Evolutionary conservation across 2,797 vertebrate species (phyloP).

Genomic region (Fistularia commersonii): DNA sequence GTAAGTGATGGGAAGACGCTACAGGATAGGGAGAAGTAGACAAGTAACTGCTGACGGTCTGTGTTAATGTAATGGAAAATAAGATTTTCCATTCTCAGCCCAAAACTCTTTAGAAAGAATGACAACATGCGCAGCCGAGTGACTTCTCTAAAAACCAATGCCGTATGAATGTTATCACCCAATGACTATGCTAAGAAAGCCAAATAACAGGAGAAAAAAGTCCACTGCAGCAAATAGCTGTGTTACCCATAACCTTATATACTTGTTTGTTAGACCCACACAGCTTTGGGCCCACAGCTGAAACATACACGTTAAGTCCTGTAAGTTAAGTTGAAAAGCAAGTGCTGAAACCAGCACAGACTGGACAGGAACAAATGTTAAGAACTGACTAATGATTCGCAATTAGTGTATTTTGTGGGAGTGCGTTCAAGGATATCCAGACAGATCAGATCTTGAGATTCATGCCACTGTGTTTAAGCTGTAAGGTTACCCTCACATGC

Average conservation of each 20-base stretch:
- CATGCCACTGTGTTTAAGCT: too few relatives aligned
- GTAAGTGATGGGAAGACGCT: conserved; percentile 26
- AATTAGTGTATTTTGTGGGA: conserved; percentile 3
- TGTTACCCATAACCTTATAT: too few relatives aligned
- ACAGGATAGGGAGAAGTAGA: background rate
- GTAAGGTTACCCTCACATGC: too few relatives aligned
- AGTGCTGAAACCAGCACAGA: conserved; percentile 30
- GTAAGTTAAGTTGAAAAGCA: conserved; percentile 6
- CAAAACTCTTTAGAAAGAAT: background rate
- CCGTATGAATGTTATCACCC: background rate
- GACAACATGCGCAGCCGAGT: background rate
- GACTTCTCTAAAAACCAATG: background rate
- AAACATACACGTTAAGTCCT: conserved; percentile 30
- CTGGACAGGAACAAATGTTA: conserved; percentile 1
- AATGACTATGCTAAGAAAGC: background rate
- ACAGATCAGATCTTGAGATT: too few relatives aligned
- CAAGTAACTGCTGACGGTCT: conserved; percentile 6
- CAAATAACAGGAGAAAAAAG: background rate
- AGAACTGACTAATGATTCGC: conserved; percentile 21
- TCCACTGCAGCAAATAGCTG: too few relatives aligned
- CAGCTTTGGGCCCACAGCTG: too few relatives aligned
- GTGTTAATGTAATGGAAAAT: background rate
- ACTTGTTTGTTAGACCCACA: too few relatives aligned
- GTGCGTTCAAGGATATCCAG: conserved; percentile 2
- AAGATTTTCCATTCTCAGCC: background rate